These are phyloP conservation scores for Oenanthe oenanthe DNA, from an alignment of 2,113 vertebrate genomes.

Conservation along the genomic window DNA sequence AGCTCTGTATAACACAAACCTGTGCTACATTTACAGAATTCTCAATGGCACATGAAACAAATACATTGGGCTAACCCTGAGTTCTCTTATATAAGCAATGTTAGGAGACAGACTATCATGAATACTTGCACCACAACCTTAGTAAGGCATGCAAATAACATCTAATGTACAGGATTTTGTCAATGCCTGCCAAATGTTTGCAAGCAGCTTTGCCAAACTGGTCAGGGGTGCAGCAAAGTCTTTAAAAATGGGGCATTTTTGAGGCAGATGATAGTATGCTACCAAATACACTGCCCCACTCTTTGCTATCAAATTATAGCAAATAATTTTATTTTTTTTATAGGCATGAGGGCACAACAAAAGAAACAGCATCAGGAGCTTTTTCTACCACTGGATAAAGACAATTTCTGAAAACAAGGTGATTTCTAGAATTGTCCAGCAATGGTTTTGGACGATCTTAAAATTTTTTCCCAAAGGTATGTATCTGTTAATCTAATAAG, in stretches of 20 bases:
- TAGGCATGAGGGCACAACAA: background rate
- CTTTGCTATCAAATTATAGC: background rate
- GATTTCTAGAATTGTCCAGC: background rate
- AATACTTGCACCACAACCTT: background rate
- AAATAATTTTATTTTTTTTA: background rate
- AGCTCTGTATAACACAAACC: background rate
- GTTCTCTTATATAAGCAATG: accelerated
- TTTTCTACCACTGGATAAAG: background rate
- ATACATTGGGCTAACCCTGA: background rate
- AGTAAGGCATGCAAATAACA: background rate
- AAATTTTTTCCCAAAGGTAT: background rate
- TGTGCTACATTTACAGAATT: background rate
- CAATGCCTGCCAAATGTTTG: background rate
- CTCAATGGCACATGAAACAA: background rate
- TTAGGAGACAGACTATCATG: background rate
- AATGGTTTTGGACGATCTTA: background rate
- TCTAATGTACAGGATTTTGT: background rate
- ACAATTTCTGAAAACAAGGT: background rate
- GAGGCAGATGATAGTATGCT: background rate
- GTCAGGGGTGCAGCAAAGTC: background rate
- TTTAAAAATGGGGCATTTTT: background rate
- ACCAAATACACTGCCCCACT: background rate
- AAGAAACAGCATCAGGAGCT: background rate
- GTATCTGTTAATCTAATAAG: background rate
- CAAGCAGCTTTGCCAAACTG: background rate